Evolutionary conservation across 1,140 invertebrate genomes (phyloP).

Genomic region (Apis laboriosa): DNA sequence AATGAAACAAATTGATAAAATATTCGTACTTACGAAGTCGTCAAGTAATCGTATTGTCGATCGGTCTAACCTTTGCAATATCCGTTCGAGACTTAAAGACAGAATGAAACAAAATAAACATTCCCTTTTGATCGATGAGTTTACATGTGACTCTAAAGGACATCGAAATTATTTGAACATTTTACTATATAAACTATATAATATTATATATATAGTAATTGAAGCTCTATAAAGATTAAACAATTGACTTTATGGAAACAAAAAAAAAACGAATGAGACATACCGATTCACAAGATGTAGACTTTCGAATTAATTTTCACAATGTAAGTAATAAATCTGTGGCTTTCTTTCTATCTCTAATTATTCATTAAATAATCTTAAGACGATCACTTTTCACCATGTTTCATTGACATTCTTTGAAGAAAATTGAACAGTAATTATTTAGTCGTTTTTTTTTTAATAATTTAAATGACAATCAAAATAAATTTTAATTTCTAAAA

Average conservation of each 20-base stretch:
- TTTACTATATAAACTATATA: background rate
- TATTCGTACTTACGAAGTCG: constrained; percentile 18
- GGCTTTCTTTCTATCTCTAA: constrained; percentile 14
- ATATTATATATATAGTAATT: background rate
- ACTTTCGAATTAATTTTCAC: constrained; percentile 29
- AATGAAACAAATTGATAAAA: constrained; percentile 24
- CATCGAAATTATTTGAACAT: constrained; percentile 2
- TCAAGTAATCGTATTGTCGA: constrained; percentile 44
- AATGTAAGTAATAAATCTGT: constrained; percentile 1
- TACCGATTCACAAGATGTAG: constrained; percentile 30
- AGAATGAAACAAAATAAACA: constrained; percentile 47
- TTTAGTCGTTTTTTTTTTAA: background rate
- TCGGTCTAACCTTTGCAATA: constrained; percentile 41
- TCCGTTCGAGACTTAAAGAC: constrained; percentile 29
- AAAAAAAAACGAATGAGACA: constrained; percentile 4
- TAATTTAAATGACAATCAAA: background rate
- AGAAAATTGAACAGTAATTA: background rate
- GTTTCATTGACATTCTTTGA: background rate
- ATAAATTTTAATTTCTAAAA: background rate
- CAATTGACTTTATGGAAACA: background rate
- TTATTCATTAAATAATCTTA: background rate
- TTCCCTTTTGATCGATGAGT: constrained; percentile 50
- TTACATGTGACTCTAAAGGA: constrained; percentile 45
- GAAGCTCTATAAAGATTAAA: background rate
- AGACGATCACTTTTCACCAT: background rate